Conservation (phyloP, 2,797 vertebrate species). For the Cyprinella venusta region DNA sequence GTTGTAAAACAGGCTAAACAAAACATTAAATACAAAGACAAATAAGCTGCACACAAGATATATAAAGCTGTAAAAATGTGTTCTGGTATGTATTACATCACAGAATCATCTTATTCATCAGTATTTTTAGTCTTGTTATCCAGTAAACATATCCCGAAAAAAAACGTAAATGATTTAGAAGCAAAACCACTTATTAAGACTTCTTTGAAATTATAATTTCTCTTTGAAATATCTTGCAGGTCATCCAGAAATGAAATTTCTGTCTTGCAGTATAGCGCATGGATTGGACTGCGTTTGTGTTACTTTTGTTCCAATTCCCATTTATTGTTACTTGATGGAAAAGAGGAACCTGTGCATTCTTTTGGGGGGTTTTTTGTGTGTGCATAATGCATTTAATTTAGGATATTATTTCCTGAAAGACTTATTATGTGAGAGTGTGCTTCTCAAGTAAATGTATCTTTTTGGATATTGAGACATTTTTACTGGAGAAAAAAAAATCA, state of each 20-base stretch:
- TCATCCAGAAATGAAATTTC: neutral
- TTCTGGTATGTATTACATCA: slow-evolving; percentile 10
- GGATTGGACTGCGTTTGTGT: neutral
- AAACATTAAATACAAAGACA: slow-evolving; percentile 44
- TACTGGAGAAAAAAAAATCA: too few relatives aligned
- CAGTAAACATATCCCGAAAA: neutral
- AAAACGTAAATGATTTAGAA: neutral
- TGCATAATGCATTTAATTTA: neutral
- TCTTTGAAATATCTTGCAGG: neutral
- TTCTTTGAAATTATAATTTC: too few relatives aligned
- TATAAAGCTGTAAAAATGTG: slow-evolving; percentile 37
- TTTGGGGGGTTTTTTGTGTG: too few relatives aligned
- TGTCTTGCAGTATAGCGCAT: neutral
- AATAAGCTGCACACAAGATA: slow-evolving; percentile 19
- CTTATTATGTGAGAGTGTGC: neutral
- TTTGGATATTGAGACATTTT: neutral
- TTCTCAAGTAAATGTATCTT: neutral
- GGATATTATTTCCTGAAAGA: neutral
- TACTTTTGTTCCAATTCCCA: neutral
- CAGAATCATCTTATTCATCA: neutral
- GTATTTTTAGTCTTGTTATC: neutral
- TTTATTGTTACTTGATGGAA: neutral
- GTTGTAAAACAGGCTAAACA: slow-evolving; percentile 48
- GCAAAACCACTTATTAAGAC: neutral
- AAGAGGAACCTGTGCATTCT: neutral